A percentile compares a stretch with the other conserved stretches of the same genome.
Evolutionary conservation across 2,888 invertebrate genomes (phyloP).

Genomic region (Pristionchus entomophagus): DNA sequence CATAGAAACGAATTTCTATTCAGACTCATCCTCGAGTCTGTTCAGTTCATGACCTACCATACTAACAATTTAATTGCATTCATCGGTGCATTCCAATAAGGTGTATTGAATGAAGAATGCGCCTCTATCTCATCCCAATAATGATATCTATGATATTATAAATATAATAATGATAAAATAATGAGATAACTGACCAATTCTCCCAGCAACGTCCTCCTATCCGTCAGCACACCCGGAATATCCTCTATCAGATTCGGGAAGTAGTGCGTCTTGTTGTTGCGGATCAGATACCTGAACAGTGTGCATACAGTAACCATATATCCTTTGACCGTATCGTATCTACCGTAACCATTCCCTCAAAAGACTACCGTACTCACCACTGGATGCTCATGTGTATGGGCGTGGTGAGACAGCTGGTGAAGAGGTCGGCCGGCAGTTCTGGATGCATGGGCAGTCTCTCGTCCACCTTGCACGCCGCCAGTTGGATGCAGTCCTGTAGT

Average conservation of each 20-base stretch:
- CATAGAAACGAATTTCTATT: no score
- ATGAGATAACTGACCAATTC: conserved; percentile 6
- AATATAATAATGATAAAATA: no score
- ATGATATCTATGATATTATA: no score
- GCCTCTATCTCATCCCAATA: no score
- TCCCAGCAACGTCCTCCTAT: conserved; percentile 53
- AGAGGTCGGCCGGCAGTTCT: conserved; percentile 95
- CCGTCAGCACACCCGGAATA: conserved; percentile 92
- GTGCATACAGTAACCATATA: no score
- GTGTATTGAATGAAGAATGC: no score
- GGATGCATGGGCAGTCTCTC: conserved; percentile 97
- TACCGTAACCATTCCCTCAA: neutral
- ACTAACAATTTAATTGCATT: no score
- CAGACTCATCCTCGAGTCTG: neutral
- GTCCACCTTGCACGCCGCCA: conserved; percentile 94
- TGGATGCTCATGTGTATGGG: conserved; percentile 86
- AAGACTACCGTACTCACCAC: conserved; percentile 61
- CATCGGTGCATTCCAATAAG: no score
- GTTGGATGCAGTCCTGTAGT: conserved; percentile 86
- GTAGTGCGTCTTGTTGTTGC: conserved; percentile 60
- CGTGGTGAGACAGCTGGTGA: conserved; percentile 97
- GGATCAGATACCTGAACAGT: conserved; percentile 64
- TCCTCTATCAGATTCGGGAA: conserved; percentile 79
- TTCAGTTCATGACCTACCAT: no score
- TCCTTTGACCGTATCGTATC: neutral